phyloP scores from a whole-genome alignment of 2,113 vertebrate genomes.

The Rhea americana region DNA sequence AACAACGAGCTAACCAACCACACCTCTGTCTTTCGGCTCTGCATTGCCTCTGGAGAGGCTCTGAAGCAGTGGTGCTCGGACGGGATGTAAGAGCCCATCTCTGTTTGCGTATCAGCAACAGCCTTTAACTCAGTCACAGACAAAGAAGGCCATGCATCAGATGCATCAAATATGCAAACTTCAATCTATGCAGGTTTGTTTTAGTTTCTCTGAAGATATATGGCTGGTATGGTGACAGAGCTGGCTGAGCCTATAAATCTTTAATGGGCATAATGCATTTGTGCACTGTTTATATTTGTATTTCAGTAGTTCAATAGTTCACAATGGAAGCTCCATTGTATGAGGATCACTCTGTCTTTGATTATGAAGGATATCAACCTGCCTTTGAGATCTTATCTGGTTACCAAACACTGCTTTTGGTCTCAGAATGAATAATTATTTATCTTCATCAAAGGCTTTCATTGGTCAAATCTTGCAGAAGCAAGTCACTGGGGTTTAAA shows the following conservation, averaged over 20 bases:
- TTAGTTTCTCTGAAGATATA: not conserved
- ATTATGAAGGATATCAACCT: not conserved
- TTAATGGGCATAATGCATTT: not conserved
- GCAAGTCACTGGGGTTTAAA: not conserved
- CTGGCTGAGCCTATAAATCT: not conserved
- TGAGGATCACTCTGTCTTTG: not conserved
- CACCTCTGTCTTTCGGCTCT: not conserved
- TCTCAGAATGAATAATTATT: not conserved
- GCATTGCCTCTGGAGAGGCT: not conserved
- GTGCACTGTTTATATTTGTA: not conserved
- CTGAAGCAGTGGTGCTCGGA: not conserved
- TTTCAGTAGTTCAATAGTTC: not conserved
- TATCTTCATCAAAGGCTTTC: not conserved
- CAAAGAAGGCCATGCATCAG: not conserved
- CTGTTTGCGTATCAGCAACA: not conserved
- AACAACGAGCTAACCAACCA: not conserved
- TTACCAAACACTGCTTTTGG: not conserved
- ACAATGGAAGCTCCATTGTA: not conserved
- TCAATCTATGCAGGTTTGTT: not conserved
- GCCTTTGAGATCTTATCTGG: not conserved
- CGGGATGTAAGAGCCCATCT: not conserved
- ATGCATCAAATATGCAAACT: not conserved
- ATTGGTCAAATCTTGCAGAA: not conserved
- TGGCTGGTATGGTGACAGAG: not conserved
- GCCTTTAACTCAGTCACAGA: not conserved